Percentiles rank a stretch among this genome's conserved stretches.
Evolutionary conservation across 2,113 vertebrate genomes (phyloP).

Genomic region (Phaetusa simplex): DNA sequence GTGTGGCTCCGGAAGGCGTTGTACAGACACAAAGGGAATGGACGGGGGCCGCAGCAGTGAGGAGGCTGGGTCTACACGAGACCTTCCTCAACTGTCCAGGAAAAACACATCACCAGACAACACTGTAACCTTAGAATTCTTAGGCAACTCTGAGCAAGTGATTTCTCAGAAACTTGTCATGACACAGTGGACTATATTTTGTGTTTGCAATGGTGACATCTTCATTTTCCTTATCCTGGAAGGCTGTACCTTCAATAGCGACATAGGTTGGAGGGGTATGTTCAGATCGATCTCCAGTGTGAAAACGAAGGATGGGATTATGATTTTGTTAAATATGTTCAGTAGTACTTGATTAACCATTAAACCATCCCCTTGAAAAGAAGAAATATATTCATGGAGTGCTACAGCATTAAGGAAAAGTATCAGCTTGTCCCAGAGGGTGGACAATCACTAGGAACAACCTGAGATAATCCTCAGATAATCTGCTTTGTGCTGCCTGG

Average conservation of each 20-base stretch:
- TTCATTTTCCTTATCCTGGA: background rate
- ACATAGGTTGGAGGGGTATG: background rate
- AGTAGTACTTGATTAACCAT: background rate
- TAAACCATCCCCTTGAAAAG: background rate
- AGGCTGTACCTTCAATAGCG: background rate
- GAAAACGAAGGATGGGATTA: background rate
- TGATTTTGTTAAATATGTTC: background rate
- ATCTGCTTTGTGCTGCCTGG: background rate
- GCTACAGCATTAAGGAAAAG: background rate
- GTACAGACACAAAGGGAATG: background rate
- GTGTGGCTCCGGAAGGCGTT: background rate
- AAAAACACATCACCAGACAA: background rate
- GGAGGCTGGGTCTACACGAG: background rate
- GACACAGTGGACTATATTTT: background rate
- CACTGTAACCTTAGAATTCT: background rate
- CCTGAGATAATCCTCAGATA: background rate
- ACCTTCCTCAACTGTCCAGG: background rate
- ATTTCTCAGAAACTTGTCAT: background rate
- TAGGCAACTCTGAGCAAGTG: background rate
- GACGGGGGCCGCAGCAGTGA: background rate
- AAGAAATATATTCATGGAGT: background rate
- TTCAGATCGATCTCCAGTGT: background rate
- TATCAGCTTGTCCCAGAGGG: background rate
- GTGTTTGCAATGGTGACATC: background rate
- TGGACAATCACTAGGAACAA: background rate